Evolutionary conservation across 2,797 vertebrate species (phyloP).

Genomic region (Phataginus tricuspis): DNA sequence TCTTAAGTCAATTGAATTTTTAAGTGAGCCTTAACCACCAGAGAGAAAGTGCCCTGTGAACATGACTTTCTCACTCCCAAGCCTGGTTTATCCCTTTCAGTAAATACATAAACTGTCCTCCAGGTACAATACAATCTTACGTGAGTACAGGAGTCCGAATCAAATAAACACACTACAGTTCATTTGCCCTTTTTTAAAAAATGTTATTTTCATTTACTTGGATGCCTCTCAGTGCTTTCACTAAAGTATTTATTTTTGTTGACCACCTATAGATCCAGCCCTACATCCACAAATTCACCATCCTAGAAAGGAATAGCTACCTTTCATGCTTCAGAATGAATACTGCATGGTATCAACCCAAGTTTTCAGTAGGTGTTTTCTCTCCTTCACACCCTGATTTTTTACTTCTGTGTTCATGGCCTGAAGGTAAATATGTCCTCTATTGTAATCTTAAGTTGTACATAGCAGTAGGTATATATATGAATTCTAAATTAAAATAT

Average conservation of each 20-base stretch:
- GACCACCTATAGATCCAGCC: not conserved
- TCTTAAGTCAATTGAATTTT: constrained; percentile 38
- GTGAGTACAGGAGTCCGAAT: not conserved
- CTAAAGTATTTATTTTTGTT: constrained; percentile 29
- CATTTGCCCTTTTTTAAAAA: not conserved
- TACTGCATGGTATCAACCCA: not conserved
- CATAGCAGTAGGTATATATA: not conserved
- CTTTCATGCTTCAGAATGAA: not conserved
- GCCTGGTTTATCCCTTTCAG: not conserved
- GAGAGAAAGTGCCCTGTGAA: not conserved
- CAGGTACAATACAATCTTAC: not conserved
- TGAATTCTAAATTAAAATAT: constrained; percentile 25
- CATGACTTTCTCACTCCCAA: not conserved
- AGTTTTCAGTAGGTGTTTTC: not conserved
- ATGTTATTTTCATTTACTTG: not conserved
- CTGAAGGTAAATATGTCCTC: not conserved
- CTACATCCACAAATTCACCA: not conserved
- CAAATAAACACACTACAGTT: constrained; percentile 28
- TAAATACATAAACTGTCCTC: not conserved
- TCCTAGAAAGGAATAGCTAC: not conserved
- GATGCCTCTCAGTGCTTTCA: not conserved
- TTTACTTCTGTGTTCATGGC: not conserved
- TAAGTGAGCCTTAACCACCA: not conserved
- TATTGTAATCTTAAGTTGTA: not conserved
- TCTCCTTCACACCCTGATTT: not conserved